Base-by-base conservation (phyloP, 2,797 vertebrate genomes). In the Thripadectes ignobilis region DNA sequence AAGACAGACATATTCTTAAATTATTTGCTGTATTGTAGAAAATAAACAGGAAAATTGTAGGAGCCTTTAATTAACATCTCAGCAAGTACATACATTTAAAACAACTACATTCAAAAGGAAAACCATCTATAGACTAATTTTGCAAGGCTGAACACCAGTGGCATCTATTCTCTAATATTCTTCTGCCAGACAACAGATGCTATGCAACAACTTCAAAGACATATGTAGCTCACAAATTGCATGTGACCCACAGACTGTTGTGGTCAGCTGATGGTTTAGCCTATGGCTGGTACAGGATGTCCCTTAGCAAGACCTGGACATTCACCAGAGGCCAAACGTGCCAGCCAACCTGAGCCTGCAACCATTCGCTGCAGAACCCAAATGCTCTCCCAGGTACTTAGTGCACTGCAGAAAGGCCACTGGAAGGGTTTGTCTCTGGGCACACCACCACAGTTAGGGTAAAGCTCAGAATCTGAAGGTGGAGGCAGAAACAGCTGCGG, bases 51-150 rank as follows among this genome's bases (percentile, higher is more conserved):
- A 91, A 30, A 94, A 65, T 58, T 49, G 65, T 2, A 11, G 49
- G 74, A 88, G 34, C 6, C 10, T 74, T 82, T 89, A 57, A 77
- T 80, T 77, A 85, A 89, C 61, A 46, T 92, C 81, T 55, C 54
- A 81, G 63, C 61, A 89, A 93, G 38, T 36, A 69, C 6, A 17
- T 30, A 18, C 14, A 76, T 65, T 87, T 49, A 67, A 65, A 85
- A 80, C 30, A 91, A 81, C 18, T 71, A 26, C 8, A 54, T 65
- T 46, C 27, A 61, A 85, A 71, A 87, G 24, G 52, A 68, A 63
- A 95, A 83, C 43, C 21, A 92, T n/a, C 54, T 74, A 21, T 7
- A 71, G 48, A 69, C 16, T 45, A 88, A 16, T 48, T 63, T 27
- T 48, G 23, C 71, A 84, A 88, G 57, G 43, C 34, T 73, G 74